Evolutionary conservation across 2,797 vertebrate genomes (phyloP), one percentile per base, ranked within the genome.

Genomic region (Spea hammondii): DNA sequence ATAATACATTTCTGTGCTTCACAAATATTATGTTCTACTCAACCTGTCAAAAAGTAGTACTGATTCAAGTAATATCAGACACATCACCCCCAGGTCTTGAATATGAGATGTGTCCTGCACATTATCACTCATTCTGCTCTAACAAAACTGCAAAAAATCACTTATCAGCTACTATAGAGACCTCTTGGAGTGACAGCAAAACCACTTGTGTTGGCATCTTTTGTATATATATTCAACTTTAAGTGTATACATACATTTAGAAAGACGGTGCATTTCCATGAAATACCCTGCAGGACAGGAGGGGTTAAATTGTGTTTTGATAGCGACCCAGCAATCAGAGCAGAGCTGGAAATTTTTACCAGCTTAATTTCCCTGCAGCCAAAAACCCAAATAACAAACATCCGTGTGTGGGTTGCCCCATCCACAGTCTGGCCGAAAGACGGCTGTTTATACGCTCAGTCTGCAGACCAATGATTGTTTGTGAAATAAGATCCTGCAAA

Each of bases 301-400:
- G 74, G 79, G 71, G 79, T 81, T 81, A 76, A 81, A 45, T 11
- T 47, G 9, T 80, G 79, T 53, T 76, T 65, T 67, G 69, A 60
- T 80, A 76, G 32, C n/a, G 50, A 72, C 57, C 74, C 53, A 53
- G 69, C 69, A 81, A 81, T 81, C 79, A 81, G 62, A 46, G 64
- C 7, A 57, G 48, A 72, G 69, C 74, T 76, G 79, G 74, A 81
- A 72, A 54, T 60, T 77, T 77, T 81, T 77, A 81, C 74, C 74
- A 68, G 12, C 47, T 66, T 72, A 50, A 80, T 80, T 80, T 72
- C 79, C 79, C 60, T 14, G 45, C 62, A 80, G 79, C 79, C 79
- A 64, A 76, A 74, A 67, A 76, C 79, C 79, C 79, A 81, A 81
- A 81, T 77, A 76, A 81, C 79, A 81, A 81, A 81, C 70, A 81